phyloP scores from a whole-genome alignment of 2,797 vertebrate species.

The Hemibagrus guttatus region DNA sequence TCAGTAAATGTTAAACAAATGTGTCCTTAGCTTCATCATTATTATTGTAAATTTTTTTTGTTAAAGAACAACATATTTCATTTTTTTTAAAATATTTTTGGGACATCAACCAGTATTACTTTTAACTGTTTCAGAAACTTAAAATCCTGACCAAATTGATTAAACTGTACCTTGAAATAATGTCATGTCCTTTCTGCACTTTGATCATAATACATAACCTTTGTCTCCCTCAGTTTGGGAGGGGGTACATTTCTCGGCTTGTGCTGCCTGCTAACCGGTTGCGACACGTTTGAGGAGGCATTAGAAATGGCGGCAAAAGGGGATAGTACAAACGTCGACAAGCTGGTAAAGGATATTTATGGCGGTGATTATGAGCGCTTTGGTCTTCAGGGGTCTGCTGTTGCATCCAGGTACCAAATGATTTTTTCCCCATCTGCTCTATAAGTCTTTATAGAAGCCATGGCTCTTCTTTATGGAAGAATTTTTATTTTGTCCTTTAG shows the following conservation, averaged over 20 bases:
- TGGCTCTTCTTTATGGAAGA: neutral
- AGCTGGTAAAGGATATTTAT: conserved; percentile 86
- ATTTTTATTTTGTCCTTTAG: conserved; percentile 58
- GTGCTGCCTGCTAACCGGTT: conserved; percentile 86
- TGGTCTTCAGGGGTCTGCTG: conserved; percentile 83
- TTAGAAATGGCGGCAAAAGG: conserved; percentile 88
- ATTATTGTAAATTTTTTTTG: too few relatives aligned
- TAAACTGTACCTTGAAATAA: neutral
- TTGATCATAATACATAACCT: neutral
- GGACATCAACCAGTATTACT: neutral
- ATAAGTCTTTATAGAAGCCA: neutral
- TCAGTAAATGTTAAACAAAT: neutral
- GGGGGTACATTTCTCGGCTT: conserved; percentile 86
- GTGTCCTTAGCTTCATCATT: neutral
- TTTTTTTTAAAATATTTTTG: neutral
- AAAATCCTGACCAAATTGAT: neutral
- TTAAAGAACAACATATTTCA: neutral
- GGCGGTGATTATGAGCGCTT: conserved; percentile 87
- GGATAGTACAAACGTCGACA: conserved; percentile 86
- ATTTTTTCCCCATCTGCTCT: neutral
- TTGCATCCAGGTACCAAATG: conserved; percentile 82
- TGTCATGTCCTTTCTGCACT: neutral
- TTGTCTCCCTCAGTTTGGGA: conserved; percentile 75
- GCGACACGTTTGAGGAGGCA: conserved; percentile 88
- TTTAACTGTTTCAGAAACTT: neutral